Evolutionary conservation across 2,113 vertebrate species (phyloP).

Genomic region (Leptosomus discolor): DNA sequence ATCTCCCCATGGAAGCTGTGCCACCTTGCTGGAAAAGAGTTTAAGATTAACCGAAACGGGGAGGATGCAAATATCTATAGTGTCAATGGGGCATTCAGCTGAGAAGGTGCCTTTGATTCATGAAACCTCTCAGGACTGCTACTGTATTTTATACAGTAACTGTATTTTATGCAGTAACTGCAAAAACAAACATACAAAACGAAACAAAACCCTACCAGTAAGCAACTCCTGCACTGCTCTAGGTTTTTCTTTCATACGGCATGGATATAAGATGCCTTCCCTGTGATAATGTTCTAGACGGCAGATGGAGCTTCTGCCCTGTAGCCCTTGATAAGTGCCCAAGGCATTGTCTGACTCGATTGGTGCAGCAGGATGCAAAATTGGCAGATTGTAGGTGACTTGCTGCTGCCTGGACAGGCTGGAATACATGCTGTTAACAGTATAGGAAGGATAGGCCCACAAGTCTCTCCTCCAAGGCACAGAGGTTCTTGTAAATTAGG

Average conservation of each 20-base stretch:
- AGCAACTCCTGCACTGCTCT: not conserved
- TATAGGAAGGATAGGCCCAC: not conserved
- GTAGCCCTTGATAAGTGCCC: not conserved
- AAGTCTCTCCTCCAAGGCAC: not conserved
- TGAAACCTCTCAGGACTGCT: not conserved
- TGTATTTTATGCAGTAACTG: not conserved
- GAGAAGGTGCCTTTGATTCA: not conserved
- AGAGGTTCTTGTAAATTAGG: not conserved
- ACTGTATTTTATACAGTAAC: not conserved
- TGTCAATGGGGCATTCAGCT: not conserved
- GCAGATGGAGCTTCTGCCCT: not conserved
- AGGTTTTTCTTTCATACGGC: not conserved
- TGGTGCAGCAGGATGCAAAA: not conserved
- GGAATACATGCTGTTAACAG: not conserved
- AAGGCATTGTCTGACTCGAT: fast-evolving
- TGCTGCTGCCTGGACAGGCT: not conserved
- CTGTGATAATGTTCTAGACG: not conserved
- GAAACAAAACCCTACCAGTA: not conserved
- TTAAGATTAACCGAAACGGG: not conserved
- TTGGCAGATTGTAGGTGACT: not conserved
- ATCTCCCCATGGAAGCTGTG: not conserved
- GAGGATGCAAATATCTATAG: not conserved
- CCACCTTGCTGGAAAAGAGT: not conserved
- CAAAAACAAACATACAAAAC: not conserved
- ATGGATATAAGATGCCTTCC: not conserved